Percentiles rank a stretch among this genome's conserved stretches.
Evolutionary conservation across 1,140 invertebrate genomes (phyloP).

Genomic region (Cylas formicarius): DNA sequence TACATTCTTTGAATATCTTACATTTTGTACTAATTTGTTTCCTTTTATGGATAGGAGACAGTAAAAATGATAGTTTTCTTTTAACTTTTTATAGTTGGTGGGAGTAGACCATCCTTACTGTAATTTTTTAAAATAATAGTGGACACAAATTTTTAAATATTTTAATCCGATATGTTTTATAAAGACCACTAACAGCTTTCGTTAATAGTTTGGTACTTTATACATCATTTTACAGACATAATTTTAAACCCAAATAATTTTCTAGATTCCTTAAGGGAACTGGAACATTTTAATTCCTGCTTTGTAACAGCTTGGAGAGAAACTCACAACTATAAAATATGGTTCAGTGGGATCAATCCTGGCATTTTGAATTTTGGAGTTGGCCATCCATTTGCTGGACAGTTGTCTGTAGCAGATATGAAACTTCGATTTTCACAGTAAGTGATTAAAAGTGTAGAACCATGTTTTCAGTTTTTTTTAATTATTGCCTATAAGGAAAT

Average conservation of each 20-base stretch:
- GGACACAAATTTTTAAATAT: too few species aligned
- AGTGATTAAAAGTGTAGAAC: constrained; percentile 40
- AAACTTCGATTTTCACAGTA: constrained; percentile 86
- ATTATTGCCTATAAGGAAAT: constrained; percentile 2
- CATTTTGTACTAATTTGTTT: too few species aligned
- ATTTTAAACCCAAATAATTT: constrained; percentile 26
- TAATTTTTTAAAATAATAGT: too few species aligned
- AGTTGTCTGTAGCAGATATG: constrained; percentile 90
- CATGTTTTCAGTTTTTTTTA: constrained; percentile 7
- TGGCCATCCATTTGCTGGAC: constrained; percentile 86
- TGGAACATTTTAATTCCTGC: constrained; percentile 80
- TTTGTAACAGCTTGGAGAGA: constrained; percentile 81
- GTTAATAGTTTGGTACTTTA: too few species aligned
- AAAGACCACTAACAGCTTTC: too few species aligned
- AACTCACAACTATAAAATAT: constrained; percentile 83
- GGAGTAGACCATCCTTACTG: constrained; percentile 2
- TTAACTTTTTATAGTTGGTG: too few species aligned
- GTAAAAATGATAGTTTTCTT: too few species aligned
- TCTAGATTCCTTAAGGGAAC: constrained; percentile 64
- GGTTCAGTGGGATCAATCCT: constrained; percentile 60
- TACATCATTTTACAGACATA: too few species aligned
- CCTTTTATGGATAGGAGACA: too few species aligned
- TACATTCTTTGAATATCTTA: too few species aligned
- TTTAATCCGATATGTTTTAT: too few species aligned
- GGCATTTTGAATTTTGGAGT: constrained; percentile 59